Conservation (phyloP, 1,140 invertebrate genomes). For the Papilio glaucus region DNA sequence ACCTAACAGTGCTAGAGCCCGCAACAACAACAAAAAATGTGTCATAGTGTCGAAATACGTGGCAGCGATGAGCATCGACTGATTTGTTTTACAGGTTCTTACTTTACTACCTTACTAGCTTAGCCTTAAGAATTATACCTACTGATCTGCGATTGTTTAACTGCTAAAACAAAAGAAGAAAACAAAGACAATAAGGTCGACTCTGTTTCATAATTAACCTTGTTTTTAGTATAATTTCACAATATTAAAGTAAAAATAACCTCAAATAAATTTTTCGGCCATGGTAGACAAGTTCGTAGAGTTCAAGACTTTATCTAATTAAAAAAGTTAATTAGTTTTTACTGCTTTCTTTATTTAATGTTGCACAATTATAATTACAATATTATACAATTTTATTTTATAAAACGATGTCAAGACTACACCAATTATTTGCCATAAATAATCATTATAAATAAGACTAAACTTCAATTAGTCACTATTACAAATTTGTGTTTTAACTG, state of each 20-base stretch:
- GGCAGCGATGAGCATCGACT: too few relatives aligned
- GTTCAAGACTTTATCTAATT: conserved; percentile 4
- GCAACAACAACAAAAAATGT: too few relatives aligned
- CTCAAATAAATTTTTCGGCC: conserved; percentile 3
- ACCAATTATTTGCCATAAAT: background rate
- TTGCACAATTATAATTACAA: conserved; percentile 14
- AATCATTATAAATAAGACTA: background rate
- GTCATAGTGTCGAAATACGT: too few relatives aligned
- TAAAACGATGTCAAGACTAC: conserved; percentile 22
- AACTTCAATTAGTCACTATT: background rate
- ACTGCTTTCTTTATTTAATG: background rate
- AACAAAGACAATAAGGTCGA: conserved; percentile 1
- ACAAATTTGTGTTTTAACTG: background rate
- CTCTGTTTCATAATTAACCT: conserved; percentile 8
- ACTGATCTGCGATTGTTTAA: background rate
- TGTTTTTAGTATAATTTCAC: conserved; percentile 17
- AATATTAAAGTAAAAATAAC: conserved; percentile 5
- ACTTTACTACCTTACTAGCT: too few relatives aligned
- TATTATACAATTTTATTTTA: conserved; percentile 15
- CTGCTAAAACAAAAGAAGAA: conserved; percentile 3
- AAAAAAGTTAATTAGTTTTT: conserved; percentile 7
- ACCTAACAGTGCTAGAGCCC: too few relatives aligned
- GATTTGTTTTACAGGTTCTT: too few relatives aligned
- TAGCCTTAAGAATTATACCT: background rate
- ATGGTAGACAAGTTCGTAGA: background rate